Base-by-base conservation (phyloP, 2,797 vertebrate species). In the Diceros bicornis region DNA sequence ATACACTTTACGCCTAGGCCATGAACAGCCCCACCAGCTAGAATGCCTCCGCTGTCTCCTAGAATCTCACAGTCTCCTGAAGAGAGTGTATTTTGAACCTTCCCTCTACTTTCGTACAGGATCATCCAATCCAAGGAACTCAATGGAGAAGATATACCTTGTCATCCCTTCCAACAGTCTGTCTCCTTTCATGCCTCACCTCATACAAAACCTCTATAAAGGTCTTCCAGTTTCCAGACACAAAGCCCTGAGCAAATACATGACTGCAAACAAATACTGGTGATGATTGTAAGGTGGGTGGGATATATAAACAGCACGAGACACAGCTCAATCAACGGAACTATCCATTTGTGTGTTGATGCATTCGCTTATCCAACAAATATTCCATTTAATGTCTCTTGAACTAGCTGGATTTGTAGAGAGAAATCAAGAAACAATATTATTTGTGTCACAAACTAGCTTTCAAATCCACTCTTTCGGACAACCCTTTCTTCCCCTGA, bases 251-350 rank as follows among this genome's bases (percentile, higher is more conserved):
- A 96, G 78, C 29, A 94, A 78, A 68, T 29, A 41, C 20, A 18
- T 7, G 50, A 41, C 50, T 2, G 8, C 12, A 85, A 29, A 71
- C 27, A 77, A 75, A 87, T 3, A 25, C 2, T 0, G 23, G 47
- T 77, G 34, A 57, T 20, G 18, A 69, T 0, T 32, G 8, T 0
- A 6, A 75, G 20, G 32, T 57, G 14, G 14, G n/a, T 2, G 0
- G 17, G 27, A 59, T 34, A 11, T 1, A 41, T 23, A 89, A 23
- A 29, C 13, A 84, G 66, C n/a, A 27, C 1, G 3, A 68, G 23
- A n/a, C 18, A 17, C 29, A 20, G 10, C 10, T 69, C 21, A 16
- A 11, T 16, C 52, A 47, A 37, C 29, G 16, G 16, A 66, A 68
- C 81, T 27, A 23, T 10, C 37, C 29, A 8, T 47, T 55, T 72